Percentiles rank a stretch among this genome's conserved stretches.
Evolutionary conservation across 2,113 vertebrate genomes (phyloP).

Genomic region (Pterocles gutturalis): DNA sequence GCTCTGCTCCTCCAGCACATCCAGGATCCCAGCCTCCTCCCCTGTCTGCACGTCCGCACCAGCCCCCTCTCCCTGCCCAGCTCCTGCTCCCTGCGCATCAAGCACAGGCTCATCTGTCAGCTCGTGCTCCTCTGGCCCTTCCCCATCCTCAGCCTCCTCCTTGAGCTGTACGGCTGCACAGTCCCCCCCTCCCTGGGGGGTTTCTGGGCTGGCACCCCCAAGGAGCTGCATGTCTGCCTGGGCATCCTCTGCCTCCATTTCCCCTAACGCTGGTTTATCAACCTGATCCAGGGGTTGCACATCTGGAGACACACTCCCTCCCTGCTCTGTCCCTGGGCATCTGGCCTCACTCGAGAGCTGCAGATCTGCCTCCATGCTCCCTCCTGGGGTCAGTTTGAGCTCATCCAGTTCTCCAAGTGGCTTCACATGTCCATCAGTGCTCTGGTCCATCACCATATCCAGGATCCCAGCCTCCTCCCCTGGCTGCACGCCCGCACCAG

Average conservation of each 20-base stretch:
- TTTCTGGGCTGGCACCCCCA: not conserved
- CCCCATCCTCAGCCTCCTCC: not conserved
- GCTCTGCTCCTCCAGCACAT: rapidly evolving
- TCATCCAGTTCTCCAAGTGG: no score
- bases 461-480: no score
- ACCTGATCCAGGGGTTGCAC: not conserved
- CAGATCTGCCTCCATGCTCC: no score
- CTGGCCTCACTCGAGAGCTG: no score
- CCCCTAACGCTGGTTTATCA: rapidly evolving
- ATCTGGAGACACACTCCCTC: no score
- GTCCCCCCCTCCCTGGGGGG: rapidly evolving
- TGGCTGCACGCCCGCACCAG: not conserved
- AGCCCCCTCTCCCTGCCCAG: not conserved
- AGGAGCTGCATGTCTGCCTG: rapidly evolving
- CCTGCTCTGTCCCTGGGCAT: no score
- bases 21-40: not conserved
- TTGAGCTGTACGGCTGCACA: rapidly evolving
- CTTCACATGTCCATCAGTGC: no score
- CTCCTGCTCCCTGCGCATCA: rapidly evolving
- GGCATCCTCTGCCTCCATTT: not conserved
- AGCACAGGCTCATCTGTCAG: not conserved
- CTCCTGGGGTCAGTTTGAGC: no score
- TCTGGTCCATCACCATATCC: not conserved
- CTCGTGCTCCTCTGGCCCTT: rapidly evolving
- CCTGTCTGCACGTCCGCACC: rapidly evolving